Evolutionary conservation across 2,888 invertebrate species (phyloP).

Genomic region (Pelosia muscerda): DNA sequence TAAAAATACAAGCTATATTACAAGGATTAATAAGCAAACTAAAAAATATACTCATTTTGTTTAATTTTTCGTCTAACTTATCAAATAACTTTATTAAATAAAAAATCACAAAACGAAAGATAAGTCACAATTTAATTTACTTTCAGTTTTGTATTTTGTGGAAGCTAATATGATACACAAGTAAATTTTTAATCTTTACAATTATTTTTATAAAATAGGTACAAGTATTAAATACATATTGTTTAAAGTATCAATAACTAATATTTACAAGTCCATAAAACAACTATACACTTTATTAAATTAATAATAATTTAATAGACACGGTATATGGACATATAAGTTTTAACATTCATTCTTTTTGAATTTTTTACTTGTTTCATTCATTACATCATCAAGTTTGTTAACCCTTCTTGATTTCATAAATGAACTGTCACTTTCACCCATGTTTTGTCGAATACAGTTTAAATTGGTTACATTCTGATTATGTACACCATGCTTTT

Average conservation of each 20-base stretch:
- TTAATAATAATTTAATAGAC: constrained; percentile 83
- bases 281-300: constrained; percentile 81
- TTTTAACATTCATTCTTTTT: constrained; percentile 82
- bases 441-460: constrained; percentile 78
- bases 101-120: constrained; percentile 62
- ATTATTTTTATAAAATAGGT: constrained; percentile 80
- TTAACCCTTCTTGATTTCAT: constrained; percentile 77
- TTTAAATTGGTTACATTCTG: constrained; percentile 81
- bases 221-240: constrained; percentile 83
- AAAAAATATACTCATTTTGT: constrained; percentile 48
- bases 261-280: constrained; percentile 81
- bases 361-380: constrained; percentile 81
- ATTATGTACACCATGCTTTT: constrained; percentile 84
- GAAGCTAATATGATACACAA: constrained; percentile 83
- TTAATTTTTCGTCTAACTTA: constrained; percentile 59
- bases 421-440: constrained; percentile 80
- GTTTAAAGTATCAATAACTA: constrained; percentile 74
- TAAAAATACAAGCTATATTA: background rate
- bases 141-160: constrained; percentile 75
- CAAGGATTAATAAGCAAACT: constrained; percentile 30
- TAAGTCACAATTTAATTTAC: constrained; percentile 58
- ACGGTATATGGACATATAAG: constrained; percentile 70
- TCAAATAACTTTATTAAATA: constrained; percentile 54
- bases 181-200: constrained; percentile 78
- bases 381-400: constrained; percentile 78